phyloP scores from a whole-genome alignment of 64 coral and sea anemone species.

The Porites lutea region DNA sequence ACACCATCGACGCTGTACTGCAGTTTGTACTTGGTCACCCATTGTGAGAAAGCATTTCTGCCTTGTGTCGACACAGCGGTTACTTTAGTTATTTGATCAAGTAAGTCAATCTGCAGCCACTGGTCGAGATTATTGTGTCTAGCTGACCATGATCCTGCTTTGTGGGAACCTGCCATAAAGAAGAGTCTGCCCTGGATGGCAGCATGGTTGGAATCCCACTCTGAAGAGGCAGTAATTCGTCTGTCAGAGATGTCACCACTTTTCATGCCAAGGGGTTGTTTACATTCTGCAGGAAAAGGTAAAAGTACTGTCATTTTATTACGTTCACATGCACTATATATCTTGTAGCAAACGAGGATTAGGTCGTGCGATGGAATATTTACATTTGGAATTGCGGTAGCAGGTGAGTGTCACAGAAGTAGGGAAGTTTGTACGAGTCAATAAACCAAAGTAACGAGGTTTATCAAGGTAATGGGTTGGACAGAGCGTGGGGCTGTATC shows the following conservation, averaged over 20 bases:
- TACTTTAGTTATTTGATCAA: not conserved
- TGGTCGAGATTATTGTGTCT: not conserved
- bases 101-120: not conserved
- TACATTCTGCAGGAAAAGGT: not conserved
- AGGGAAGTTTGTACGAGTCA: too few species aligned
- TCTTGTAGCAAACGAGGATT: too few species aligned
- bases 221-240: conserved; percentile 32
- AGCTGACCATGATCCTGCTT: not conserved
- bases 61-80: not conserved
- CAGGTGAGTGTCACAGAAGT: too few species aligned
- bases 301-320: too few species aligned
- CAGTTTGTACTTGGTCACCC: not conserved
- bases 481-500: too few species aligned
- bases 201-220: not conserved
- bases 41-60: not conserved
- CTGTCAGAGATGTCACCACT: not conserved
- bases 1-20: not conserved
- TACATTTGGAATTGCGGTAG: too few species aligned
- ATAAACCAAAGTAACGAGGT: too few species aligned
- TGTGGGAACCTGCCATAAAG: not conserved
- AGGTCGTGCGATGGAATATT: too few species aligned
- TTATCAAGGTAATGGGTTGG: too few species aligned
- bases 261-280: not conserved
- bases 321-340: too few species aligned
- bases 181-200: conserved; percentile 6